Conservation (phyloP, 2,113 vertebrate species). For the Notechis scutatus region DNA sequence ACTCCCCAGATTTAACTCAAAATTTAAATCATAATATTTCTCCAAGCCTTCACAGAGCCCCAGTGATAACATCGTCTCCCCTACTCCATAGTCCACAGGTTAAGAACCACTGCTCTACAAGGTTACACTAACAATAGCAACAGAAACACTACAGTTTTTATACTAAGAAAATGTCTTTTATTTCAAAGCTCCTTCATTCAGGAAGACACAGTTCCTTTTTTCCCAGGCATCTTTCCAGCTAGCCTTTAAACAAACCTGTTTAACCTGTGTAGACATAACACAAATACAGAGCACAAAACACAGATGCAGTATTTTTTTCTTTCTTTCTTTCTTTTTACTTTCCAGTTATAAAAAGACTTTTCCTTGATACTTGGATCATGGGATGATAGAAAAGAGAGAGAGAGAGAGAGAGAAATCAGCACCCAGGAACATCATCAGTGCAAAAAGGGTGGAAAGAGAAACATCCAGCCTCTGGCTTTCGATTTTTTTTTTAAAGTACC, state of each 20-base stretch:
- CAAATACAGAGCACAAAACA: background rate
- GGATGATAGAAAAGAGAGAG: background rate
- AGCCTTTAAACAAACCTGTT: background rate
- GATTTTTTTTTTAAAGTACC: background rate
- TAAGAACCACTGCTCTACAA: background rate
- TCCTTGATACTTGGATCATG: background rate
- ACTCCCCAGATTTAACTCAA: background rate
- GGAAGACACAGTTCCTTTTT: background rate
- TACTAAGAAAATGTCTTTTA: background rate
- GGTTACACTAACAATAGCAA: background rate
- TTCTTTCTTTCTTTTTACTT: background rate
- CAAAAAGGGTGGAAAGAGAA: background rate
- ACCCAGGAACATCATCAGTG: background rate
- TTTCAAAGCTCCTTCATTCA: background rate
- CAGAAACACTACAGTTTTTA: background rate
- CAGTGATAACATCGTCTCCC: background rate
- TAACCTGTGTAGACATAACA: background rate
- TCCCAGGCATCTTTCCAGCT: background rate
- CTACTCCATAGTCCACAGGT: background rate
- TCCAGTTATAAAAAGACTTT: slow-evolving; percentile 1
- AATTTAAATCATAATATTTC: background rate
- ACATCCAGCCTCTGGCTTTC: background rate
- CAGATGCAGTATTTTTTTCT: background rate
- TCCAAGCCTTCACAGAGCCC: background rate
- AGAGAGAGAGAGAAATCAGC: background rate